A percentile compares a stretch with the other conserved stretches of the same genome.
Evolutionary conservation across 2,888 invertebrate species (phyloP).

Genomic region (Lasius platythorax): DNA sequence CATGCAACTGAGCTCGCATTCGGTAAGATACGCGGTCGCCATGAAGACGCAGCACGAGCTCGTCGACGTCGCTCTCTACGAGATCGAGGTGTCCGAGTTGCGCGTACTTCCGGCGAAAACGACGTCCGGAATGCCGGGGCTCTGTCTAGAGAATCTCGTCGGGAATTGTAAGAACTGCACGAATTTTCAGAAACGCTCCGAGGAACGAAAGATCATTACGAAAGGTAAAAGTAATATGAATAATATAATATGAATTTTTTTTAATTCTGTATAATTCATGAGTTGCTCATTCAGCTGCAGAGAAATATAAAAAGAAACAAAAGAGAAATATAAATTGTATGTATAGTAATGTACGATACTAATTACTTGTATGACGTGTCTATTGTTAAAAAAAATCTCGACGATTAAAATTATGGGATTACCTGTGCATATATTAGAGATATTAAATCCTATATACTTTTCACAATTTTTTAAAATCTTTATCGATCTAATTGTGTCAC

Average conservation of each 20-base stretch:
- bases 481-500: neutral
- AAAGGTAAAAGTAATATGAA: conserved; percentile 53
- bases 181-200: conserved; percentile 75
- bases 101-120: conserved; percentile 72
- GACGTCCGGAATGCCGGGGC: conserved; percentile 71
- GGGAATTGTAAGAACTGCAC: conserved; percentile 79
- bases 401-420: neutral
- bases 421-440: neutral
- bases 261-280: neutral
- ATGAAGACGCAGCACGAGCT: conserved; percentile 71
- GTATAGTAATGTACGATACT: neutral
- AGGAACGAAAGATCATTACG: conserved; percentile 11
- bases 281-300: neutral
- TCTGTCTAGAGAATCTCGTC: conserved; percentile 74
- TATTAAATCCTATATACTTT: neutral
- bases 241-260: neutral
- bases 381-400: neutral
- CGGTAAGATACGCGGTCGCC: conserved; percentile 75
- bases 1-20: conserved; percentile 76
- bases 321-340: neutral
- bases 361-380: neutral
- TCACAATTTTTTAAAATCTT: no score
- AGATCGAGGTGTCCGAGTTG: conserved; percentile 70
- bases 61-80: conserved; percentile 74
- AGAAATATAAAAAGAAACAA: neutral